A percentile compares a stretch with the other conserved stretches of the same genome.
Conservation (phyloP, 2,888 invertebrate species). For the Eristalis intricaria region DNA sequence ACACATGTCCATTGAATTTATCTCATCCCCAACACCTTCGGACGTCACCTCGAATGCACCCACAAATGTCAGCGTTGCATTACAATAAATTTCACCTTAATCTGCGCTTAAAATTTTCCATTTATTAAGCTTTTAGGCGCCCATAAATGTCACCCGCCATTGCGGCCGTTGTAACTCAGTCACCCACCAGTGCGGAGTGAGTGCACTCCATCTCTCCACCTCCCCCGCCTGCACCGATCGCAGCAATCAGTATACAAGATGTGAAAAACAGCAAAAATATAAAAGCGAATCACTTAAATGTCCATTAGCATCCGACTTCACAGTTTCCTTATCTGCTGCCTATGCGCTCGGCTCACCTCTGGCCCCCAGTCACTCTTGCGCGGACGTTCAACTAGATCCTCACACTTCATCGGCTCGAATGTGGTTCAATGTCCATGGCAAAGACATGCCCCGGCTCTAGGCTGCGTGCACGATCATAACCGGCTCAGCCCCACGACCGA, state of each 20-base stretch:
- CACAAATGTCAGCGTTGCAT: conserved; percentile 67
- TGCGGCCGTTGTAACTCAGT: conserved; percentile 55
- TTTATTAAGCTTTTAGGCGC: conserved; percentile 70
- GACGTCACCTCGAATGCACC: conserved; percentile 39
- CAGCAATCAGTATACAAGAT: background rate
- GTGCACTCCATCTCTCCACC: background rate
- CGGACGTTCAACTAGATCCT: background rate
- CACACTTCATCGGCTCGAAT: conserved; percentile 59
- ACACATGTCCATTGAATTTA: conserved; percentile 4
- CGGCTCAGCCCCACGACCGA: conserved; percentile 51
- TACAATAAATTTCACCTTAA: conserved; percentile 64
- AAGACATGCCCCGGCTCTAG: conserved; percentile 18
- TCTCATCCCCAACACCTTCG: conserved; percentile 39
- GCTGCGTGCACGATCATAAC: conserved; percentile 52
- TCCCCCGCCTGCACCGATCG: background rate
- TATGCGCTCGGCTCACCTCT: conserved; percentile 41
- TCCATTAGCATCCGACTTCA: conserved; percentile 68
- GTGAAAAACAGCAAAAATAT: conserved; percentile 11
- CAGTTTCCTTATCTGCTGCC: conserved; percentile 65
- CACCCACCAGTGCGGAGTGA: conserved; percentile 29
- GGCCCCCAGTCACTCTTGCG: background rate
- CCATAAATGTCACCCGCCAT: conserved; percentile 66
- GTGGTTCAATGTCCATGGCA: conserved; percentile 64
- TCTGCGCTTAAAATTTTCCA: conserved; percentile 57
- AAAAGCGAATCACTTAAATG: conserved; percentile 71